Evolutionary conservation across 1,140 invertebrate genomes (phyloP), one percentile per base, ranked within the genome.

Genomic region (Andrena cerasifolii): DNA sequence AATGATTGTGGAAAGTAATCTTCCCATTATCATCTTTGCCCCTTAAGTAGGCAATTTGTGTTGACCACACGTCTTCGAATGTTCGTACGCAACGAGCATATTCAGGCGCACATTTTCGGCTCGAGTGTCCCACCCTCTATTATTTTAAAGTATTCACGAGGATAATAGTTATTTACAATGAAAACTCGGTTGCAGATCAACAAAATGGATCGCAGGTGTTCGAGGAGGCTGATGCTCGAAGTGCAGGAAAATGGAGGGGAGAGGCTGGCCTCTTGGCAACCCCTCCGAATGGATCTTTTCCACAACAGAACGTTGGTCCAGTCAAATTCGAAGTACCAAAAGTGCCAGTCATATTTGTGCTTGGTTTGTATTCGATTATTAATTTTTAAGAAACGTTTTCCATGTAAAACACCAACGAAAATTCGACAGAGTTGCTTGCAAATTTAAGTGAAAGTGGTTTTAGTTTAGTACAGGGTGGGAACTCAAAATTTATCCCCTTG

Each of bases 321-420:
- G 95, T 97, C 90, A 96, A 96, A 92, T 97, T 97, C 89, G 96
- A 97, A 92, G 93, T 95, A 66, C 96, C 96, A 26, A 95, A 94
- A 87, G 96, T 97, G 83, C 96, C 97, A 58, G 96, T 97, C 87
- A 96, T 98, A 93, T 98, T 98, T 92, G 95, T 98, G 78, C 94
- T 98, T 84, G 96, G 96, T 96, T 91, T 93, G 93, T 80, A 66
- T 49, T 0, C n/a, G 33, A 49, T 14, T 14, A 12, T 21, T n/a
- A 18, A n/a, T 3, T 5, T 51, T 24, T 24, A 21, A 51, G 6
- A 51, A 24, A 7, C 24, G 8, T 18, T 49, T 63, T 45, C 6
- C 14, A 63, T 4, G 18, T 21, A 47, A 5, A 45, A 28, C n/a
- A n/a, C n/a, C n/a, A n/a, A n/a, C n/a, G n/a, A n/a, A n/a, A n/a